Percentiles rank a stretch among this genome's conserved stretches.
Conservation (phyloP, 2,113 vertebrate species). For the Hippocampus barbouri region DNA sequence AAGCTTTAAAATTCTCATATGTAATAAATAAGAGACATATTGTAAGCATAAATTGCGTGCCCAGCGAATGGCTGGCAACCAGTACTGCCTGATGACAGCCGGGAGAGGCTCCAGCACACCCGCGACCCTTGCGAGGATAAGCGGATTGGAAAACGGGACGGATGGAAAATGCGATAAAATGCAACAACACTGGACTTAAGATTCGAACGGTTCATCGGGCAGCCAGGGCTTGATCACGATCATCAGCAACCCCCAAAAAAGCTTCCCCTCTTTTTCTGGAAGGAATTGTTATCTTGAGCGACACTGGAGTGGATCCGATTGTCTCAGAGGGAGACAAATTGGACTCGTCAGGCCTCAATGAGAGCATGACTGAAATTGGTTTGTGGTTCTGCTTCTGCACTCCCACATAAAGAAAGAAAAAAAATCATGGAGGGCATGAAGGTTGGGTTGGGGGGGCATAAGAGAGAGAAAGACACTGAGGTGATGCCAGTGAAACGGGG, state of each 20-base stretch:
- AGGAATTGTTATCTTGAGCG: slow-evolving; percentile 58
- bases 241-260: slow-evolving; percentile 42
- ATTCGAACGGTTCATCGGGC: slow-evolving; percentile 7
- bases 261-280: slow-evolving; percentile 32
- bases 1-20: too few relatives aligned
- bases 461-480: slow-evolving; percentile 18
- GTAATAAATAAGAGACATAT: too few relatives aligned
- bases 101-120: too few relatives aligned
- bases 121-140: too few relatives aligned
- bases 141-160: too few relatives aligned
- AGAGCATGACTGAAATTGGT: slow-evolving; percentile 65
- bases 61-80: too few relatives aligned
- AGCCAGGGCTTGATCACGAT: slow-evolving; percentile 39
- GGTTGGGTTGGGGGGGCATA: neutral
- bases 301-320: slow-evolving; percentile 60
- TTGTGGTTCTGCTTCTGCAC: slow-evolving; percentile 65
- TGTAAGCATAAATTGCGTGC: too few relatives aligned
- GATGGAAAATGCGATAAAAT: neutral
- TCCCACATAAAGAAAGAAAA: slow-evolving; percentile 64
- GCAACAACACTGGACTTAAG: neutral
- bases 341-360: slow-evolving; percentile 66
- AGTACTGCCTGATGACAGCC: too few relatives aligned
- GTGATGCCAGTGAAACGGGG: slow-evolving; percentile 38
- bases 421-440: slow-evolving; percentile 38
- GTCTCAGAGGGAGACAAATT: slow-evolving; percentile 66